Base-by-base conservation (phyloP, 2,113 vertebrate species). In the Melanerpes aurifrons region DNA sequence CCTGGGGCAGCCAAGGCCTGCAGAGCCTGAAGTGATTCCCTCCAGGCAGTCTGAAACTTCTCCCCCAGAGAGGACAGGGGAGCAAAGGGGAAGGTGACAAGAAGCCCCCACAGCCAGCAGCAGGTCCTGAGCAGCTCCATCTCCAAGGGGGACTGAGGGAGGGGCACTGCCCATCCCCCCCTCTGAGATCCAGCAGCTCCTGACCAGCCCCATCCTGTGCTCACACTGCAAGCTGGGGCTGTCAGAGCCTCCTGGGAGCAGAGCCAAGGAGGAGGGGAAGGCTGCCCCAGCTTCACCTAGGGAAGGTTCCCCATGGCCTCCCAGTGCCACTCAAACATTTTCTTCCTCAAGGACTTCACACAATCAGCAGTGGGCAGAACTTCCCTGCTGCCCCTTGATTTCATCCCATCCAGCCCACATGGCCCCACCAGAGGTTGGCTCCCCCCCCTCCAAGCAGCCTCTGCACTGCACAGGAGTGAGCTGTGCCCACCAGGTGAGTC, bases 401-500 rank as follows among this genome's bases (percentile, higher is more conserved):
- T 62, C 50, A 12, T 17, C 63, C 68, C 68, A 3, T 5, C 5
- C 3, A 31, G 16, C n/a, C 57, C 69, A 37, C 61, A 75, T 0
- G 12, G 12, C n/a, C 32, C 12, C 2, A 48, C 5, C 10, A 10
- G 31, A 11, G 40, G 40, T 40, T 57, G 28, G 14, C 6, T 28
- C 29, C 15, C 6, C 9, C 28, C 9, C 50, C 50, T 10, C 31
- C 18, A 14, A 45, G 66, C 2, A 7, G 29, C 15, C 40, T 35
- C 58, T 8, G 43, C 4, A 1, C 37, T 28, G 37, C 2, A 26
- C 22, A 32, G 5, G 47, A 15, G 28, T 0, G 22, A 69, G 16
- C 32, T 3, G 53, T 15, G 56, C 32, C 28, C 24, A 6, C 0
- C 9, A 29, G 63, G 25, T 0, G 1, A 48, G 57, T 3, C 18